Base-by-base conservation (phyloP, 2,888 invertebrate genomes). In the Troglohyphantes excavatus region DNA sequence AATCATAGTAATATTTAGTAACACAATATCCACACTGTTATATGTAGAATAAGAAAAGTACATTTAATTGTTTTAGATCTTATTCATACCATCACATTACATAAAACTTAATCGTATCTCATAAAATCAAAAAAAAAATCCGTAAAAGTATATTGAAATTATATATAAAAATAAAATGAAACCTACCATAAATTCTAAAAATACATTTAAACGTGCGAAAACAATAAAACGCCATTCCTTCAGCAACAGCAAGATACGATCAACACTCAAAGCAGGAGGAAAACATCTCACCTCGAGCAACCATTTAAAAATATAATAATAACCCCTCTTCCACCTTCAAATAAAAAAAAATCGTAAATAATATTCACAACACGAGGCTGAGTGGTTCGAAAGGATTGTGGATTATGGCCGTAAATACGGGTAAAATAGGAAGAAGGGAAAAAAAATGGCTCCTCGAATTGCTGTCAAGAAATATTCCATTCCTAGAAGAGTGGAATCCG, bases 321-420 rank as follows among this genome's bases (percentile, higher is more conserved):
- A 33, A 33, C 33, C 33, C 9, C 5, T n/a, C 7, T 81, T 43
- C 61, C 59, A 61, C 72, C 82, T 72, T 70, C 82, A 70, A 82
- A 72, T 82, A 72, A 72, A 82, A 72, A 72, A 72, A 82, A 72
- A 70, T 61, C 82, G 59, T 72, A 72, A 82, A 82, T 82, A 82
- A 82, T 82, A 82, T 82, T 82, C 61, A n/a, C 53, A 61, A 61
- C 39, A 59, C n/a, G 39, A n/a, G 72, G n/a, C 23, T 61, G 82
- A 70, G 82, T 72, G 11, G 70, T 59, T 67, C 78, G 70, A 70
- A 72, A 82, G 82, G 70, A 82, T 82, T 82, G 61, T 29, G 72
- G 82, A 82, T 82, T 82, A 82, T 82, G 70, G 72, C 82, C 9
- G 78, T 13, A 72, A n/a, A 29, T 23, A 26, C 46, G 70, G 21